Conservation (phyloP, 2,888 invertebrate genomes). For the Vesta saturnalis region DNA sequence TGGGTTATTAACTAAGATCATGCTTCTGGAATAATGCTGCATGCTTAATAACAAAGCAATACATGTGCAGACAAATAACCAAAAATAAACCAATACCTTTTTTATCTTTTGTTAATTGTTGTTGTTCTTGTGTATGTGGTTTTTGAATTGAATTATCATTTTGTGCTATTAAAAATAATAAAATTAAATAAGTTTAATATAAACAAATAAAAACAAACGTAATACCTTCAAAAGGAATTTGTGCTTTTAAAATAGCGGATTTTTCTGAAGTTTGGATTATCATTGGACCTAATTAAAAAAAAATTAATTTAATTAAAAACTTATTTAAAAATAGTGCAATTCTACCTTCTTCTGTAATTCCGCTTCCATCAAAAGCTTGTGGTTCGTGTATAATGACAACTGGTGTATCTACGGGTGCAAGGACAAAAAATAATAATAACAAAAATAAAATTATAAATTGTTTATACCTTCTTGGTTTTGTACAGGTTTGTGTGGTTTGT, state of each 20-base stretch:
- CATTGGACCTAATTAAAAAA: conserved; percentile 8
- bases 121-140: conserved; percentile 46
- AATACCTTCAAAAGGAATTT: conserved; percentile 17
- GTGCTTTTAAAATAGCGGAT: neutral
- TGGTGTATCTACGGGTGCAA: neutral
- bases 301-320: conserved; percentile 4
- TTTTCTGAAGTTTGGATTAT: neutral
- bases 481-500: conserved; percentile 8
- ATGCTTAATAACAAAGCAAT: neutral
- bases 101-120: conserved; percentile 46
- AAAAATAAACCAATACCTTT: conserved; percentile 44
- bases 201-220: neutral
- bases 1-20: no score
- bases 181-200: neutral
- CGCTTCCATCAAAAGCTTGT: conserved; percentile 15
- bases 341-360: conserved; percentile 21
- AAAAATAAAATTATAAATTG: neutral
- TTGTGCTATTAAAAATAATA: conserved; percentile 18
- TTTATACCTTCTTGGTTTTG: conserved; percentile 8
- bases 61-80: neutral
- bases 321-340: neutral
- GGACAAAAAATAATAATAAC: neutral
- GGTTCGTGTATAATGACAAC: conserved; percentile 15
- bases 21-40: neutral
- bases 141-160: conserved; percentile 45